A percentile compares a stretch with the other conserved stretches of the same genome.
Evolutionary conservation across 2,888 invertebrate species (phyloP).

Genomic region (Cybosia mesomella): DNA sequence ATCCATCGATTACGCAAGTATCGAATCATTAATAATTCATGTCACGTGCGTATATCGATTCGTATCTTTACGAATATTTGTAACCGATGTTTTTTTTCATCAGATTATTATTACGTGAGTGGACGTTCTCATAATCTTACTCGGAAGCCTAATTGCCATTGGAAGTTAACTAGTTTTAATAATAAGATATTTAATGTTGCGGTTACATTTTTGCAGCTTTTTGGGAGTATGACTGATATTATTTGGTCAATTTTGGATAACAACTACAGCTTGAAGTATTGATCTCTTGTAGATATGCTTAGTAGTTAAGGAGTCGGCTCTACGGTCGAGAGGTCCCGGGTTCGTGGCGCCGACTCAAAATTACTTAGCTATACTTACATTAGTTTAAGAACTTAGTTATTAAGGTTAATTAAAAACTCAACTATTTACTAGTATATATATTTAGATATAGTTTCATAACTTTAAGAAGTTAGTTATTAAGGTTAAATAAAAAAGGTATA

Average conservation of each 20-base stretch:
- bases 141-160: constrained; percentile 27
- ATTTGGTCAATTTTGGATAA: background rate
- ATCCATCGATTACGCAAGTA: constrained; percentile 60
- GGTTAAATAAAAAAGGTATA: too few species aligned
- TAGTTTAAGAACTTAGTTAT: too few species aligned
- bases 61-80: constrained; percentile 49
- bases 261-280: too few species aligned
- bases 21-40: constrained; percentile 57
- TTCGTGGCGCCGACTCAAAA: too few species aligned
- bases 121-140: constrained; percentile 32
- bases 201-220: background rate
- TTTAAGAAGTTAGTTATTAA: too few species aligned
- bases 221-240: background rate
- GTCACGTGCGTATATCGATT: constrained; percentile 52
- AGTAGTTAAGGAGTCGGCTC: too few species aligned
- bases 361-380: too few species aligned
- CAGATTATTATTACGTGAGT: constrained; percentile 33
- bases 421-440: too few species aligned
- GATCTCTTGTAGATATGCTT: too few species aligned
- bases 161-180: constrained; percentile 26
- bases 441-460: too few species aligned
- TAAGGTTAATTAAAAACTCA: too few species aligned
- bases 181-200: background rate
- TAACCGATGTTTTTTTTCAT: constrained; percentile 56
- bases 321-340: too few species aligned